A percentile compares a stretch with the other conserved stretches of the same genome.
phyloP scores from a whole-genome alignment of 2,113 vertebrate genomes.

The Dicaeum eximium region DNA sequence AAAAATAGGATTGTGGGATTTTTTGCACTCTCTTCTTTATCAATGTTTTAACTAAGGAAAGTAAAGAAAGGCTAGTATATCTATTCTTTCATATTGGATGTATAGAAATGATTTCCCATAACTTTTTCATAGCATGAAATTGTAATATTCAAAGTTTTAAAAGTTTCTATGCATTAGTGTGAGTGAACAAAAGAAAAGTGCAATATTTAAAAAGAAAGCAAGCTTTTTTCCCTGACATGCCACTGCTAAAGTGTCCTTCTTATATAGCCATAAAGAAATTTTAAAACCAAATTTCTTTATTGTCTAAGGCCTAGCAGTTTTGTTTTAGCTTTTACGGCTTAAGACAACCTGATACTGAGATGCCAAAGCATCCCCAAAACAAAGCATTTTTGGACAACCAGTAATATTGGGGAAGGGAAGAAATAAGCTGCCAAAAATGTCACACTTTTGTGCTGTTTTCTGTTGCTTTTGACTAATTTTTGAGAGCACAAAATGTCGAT shows the following conservation, averaged over 20 bases:
- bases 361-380: conserved; percentile 73
- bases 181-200: conserved; percentile 78
- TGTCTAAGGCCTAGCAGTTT: conserved; percentile 65
- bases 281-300: conserved; percentile 71
- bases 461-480: conserved; percentile 62
- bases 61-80: conserved; percentile 55
- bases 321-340: conserved; percentile 58
- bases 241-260: conserved; percentile 76
- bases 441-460: conserved; percentile 67
- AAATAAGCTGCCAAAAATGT: conserved; percentile 69
- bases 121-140: conserved; percentile 54
- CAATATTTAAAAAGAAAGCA: conserved; percentile 71
- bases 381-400: conserved; percentile 59
- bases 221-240: conserved; percentile 49
- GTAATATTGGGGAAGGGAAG: conserved; percentile 59
- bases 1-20: conserved; percentile 57
- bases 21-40: conserved; percentile 74
- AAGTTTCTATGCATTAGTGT: conserved; percentile 76
- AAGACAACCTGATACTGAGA: conserved; percentile 60
- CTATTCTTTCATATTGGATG: conserved; percentile 63
- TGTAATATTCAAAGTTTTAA: conserved; percentile 59
- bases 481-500: conserved; percentile 72
- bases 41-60: conserved; percentile 52
- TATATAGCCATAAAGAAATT: conserved; percentile 72
- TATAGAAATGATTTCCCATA: conserved; percentile 68